phyloP scores from a whole-genome alignment of 2,888 invertebrate species.

The Sphaerophoria taeniata region DNA sequence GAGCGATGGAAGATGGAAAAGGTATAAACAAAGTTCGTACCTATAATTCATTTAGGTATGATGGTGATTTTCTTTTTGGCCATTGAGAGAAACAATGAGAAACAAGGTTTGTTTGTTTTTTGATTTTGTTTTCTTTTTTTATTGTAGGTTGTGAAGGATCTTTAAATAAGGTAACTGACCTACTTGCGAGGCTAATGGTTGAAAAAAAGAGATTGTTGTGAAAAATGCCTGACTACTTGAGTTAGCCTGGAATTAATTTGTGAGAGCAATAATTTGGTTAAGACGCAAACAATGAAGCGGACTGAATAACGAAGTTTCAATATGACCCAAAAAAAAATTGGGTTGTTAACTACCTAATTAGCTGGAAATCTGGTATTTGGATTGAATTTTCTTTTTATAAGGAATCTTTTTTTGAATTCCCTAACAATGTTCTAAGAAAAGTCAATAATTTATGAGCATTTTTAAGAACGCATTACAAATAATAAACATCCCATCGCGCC shows the following conservation, averaged over 20 bases:
- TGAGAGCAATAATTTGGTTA: conserved; percentile 16
- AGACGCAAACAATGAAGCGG: conserved; percentile 3
- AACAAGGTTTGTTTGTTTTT: conserved; percentile 41
- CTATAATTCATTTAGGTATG: conserved; percentile 45
- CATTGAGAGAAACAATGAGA: conserved; percentile 43
- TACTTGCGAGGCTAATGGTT: neutral
- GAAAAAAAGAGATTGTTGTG: conserved; percentile 27
- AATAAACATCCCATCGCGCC: no score
- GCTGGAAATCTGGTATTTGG: no score
- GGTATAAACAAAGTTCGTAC: no score
- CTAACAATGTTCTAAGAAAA: no score
- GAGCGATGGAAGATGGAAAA: neutral
- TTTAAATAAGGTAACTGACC: conserved; percentile 28
- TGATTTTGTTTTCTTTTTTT: neutral
- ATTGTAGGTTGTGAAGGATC: conserved; percentile 25
- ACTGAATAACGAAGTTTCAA: neutral
- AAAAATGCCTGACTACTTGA: neutral
- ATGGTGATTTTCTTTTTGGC: conserved; percentile 25
- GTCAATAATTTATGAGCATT: no score
- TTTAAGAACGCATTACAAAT: no score
- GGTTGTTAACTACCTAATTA: no score
- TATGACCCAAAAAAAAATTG: no score
- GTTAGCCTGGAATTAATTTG: neutral
- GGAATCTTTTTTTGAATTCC: no score
- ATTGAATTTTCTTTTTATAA: no score